Percentiles rank a stretch among this genome's conserved stretches.
Evolutionary conservation across 2,113 vertebrate species (phyloP).

Genomic region (Bubo blakistoni): DNA sequence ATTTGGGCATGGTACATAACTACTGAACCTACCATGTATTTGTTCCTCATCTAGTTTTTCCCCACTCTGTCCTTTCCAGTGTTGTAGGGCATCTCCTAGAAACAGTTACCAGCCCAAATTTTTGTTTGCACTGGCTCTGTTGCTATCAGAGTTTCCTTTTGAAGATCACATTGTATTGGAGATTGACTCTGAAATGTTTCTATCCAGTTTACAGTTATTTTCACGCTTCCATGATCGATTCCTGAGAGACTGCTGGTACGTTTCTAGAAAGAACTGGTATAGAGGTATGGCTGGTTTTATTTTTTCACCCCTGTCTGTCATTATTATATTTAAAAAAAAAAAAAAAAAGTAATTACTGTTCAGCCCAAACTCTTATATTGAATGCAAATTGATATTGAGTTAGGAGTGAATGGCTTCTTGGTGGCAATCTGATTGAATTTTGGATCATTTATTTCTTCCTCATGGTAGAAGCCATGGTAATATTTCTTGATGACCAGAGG

Average conservation of each 20-base stretch:
- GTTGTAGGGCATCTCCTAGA: background rate
- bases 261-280: slow-evolving; percentile 71
- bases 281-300: slow-evolving; percentile 58
- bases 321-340: background rate
- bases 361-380: background rate
- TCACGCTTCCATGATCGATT: slow-evolving; percentile 29
- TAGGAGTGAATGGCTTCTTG: background rate
- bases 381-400: background rate
- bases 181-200: slow-evolving; percentile 4
- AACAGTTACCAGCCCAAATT: background rate
- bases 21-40: background rate
- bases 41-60: background rate
- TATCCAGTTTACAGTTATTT: slow-evolving; percentile 57
- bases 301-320: background rate
- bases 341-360: background rate
- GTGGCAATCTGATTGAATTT: background rate
- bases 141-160: background rate
- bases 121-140: background rate
- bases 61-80: background rate
- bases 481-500: background rate
- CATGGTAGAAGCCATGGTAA: background rate
- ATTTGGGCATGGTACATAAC: background rate
- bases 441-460: background rate
- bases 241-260: slow-evolving; percentile 65
- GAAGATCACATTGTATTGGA: background rate